Evolutionary conservation across 2,888 invertebrate species (phyloP).

Genomic region (Pammene aurita): DNA sequence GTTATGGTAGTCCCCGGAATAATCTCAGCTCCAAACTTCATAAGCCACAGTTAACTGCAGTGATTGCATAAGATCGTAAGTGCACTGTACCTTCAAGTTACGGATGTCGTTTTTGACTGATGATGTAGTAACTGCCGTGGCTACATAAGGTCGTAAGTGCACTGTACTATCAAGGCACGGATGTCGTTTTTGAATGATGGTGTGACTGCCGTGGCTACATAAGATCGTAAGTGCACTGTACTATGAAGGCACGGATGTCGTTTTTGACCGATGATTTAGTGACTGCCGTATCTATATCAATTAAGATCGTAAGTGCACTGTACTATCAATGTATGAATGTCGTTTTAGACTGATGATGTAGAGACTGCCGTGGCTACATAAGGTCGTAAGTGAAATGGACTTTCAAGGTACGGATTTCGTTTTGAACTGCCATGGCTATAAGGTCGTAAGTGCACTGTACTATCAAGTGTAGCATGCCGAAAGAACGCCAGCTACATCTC

Average conservation of each 20-base stretch:
- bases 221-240: not conserved
- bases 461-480: no score
- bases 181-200: not conserved
- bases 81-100: not conserved
- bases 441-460: no score
- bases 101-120: not conserved
- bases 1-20: not conserved
- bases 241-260: not conserved
- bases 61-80: not conserved
- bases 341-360: not conserved
- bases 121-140: no score
- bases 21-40: conserved; percentile 6
- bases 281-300: not conserved
- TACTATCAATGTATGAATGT: not conserved
- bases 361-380: no score
- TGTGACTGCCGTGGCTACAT: not conserved
- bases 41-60: not conserved
- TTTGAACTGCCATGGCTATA: no score
- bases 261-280: not conserved
- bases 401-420: no score
- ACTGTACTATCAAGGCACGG: not conserved
- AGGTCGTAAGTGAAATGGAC: no score
- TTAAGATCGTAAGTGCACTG: not conserved
- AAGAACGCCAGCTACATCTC: no score
- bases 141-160: not conserved